A percentile compares a stretch with the other conserved stretches of the same genome.
Evolutionary conservation across 2,113 vertebrate species (phyloP).

Genomic region (Anoura caudifer): DNA sequence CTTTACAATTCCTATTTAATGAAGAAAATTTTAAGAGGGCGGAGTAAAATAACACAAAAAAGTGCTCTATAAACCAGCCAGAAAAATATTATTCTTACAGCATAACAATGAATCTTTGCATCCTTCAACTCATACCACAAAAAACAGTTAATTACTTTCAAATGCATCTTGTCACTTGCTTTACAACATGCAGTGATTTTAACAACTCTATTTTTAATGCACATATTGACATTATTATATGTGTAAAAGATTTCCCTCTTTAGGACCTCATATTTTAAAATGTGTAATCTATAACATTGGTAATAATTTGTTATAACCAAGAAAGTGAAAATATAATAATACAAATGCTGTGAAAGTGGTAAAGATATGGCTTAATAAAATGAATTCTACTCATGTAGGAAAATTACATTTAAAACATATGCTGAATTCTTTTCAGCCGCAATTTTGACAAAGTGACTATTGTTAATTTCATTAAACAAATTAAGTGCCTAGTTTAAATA

Average conservation of each 20-base stretch:
- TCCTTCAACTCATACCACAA: background rate
- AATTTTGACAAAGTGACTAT: background rate
- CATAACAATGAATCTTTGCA: background rate
- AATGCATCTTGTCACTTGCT: background rate
- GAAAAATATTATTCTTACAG: background rate
- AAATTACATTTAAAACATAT: slow-evolving; percentile 2
- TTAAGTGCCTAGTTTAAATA: background rate
- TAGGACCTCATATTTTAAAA: background rate
- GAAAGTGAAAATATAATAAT: background rate
- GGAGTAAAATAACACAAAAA: background rate
- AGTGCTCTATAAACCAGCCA: background rate
- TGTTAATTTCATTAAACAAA: background rate
- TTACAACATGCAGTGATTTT: background rate
- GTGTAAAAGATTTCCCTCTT: background rate
- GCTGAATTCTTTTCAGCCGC: background rate
- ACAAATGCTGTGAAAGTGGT: background rate
- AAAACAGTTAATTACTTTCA: background rate
- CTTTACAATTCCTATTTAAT: background rate
- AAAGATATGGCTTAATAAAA: background rate
- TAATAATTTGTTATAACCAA: background rate
- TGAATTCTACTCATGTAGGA: background rate
- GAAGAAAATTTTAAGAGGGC: background rate
- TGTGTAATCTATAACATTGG: background rate
- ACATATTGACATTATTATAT: background rate
- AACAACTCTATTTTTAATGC: background rate